Evolutionary conservation across 2,888 invertebrate genomes (phyloP).

Genomic region (Eulithis prunata): DNA sequence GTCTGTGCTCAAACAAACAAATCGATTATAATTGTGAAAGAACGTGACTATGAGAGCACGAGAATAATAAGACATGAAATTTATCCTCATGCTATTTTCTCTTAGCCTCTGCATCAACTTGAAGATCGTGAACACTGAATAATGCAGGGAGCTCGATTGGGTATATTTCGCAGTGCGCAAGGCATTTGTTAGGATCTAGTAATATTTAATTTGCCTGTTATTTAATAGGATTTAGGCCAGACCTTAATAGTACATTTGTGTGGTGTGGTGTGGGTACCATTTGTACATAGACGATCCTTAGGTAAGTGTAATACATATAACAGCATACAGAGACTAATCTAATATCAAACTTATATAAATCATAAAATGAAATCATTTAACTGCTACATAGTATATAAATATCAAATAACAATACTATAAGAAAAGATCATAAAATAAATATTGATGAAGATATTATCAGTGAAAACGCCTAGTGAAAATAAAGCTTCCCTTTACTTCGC

Average conservation of each 20-base stretch:
- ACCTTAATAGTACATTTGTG: too few species aligned
- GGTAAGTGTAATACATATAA: too few species aligned
- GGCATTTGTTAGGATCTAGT: slow-evolving; percentile 18
- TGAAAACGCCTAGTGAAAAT: too few species aligned
- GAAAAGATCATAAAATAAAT: too few species aligned
- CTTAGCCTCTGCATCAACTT: slow-evolving; percentile 20
- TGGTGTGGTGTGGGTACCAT: too few species aligned
- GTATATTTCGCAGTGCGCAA: slow-evolving; percentile 28
- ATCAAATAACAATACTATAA: too few species aligned
- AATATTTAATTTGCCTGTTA: slow-evolving; percentile 21
- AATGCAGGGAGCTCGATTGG: slow-evolving; percentile 26
- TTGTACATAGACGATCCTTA: too few species aligned
- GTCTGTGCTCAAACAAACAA: neutral
- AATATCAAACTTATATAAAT: too few species aligned
- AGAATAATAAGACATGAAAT: slow-evolving; percentile 1
- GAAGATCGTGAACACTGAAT: slow-evolving; percentile 31
- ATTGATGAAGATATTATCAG: too few species aligned
- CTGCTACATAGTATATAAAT: too few species aligned
- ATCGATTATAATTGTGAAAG: neutral
- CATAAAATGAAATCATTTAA: too few species aligned
- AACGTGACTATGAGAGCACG: neutral
- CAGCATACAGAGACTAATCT: too few species aligned
- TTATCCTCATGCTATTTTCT: slow-evolving; percentile 27
- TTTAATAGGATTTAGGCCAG: neutral
- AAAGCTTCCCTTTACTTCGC: slow-evolving; percentile 4